Evolutionary conservation across 2,888 invertebrate genomes (phyloP).

Genomic region (Spisula solida): DNA sequence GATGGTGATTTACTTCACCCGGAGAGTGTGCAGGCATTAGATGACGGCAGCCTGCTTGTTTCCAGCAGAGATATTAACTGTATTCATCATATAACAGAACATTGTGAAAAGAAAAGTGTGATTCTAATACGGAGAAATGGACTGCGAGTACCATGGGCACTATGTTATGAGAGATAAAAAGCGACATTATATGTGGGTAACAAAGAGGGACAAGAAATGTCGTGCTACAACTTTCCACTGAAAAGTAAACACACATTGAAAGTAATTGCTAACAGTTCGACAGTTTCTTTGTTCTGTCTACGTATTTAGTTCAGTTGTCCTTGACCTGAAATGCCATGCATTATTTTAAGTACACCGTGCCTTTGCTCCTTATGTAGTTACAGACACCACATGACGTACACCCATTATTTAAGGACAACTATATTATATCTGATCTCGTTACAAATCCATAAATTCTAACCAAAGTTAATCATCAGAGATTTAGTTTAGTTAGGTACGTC

Average conservation of each 20-base stretch:
- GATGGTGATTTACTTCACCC: conserved; percentile 28
- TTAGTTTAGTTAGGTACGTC: no score
- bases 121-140: background rate
- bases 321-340: no score
- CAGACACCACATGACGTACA: no score
- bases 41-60: conserved; percentile 16
- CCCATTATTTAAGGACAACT: no score
- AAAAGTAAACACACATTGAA: background rate
- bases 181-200: conserved; percentile 12
- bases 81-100: background rate
- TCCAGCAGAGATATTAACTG: conserved; percentile 3
- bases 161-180: background rate
- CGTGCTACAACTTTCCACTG: background rate
- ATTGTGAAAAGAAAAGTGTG: conserved; percentile 2
- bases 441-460: no score
- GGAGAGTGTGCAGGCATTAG: conserved; percentile 6
- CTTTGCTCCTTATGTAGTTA: no score
- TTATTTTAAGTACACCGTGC: no score
- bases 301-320: no score
- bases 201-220: conserved; percentile 24
- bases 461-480: no score
- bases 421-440: no score
- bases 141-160: conserved; percentile 24
- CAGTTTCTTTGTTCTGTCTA: no score
- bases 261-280: no score